Base-by-base conservation (phyloP, 1,140 invertebrate species). In the Ganaspis sp. region DNA sequence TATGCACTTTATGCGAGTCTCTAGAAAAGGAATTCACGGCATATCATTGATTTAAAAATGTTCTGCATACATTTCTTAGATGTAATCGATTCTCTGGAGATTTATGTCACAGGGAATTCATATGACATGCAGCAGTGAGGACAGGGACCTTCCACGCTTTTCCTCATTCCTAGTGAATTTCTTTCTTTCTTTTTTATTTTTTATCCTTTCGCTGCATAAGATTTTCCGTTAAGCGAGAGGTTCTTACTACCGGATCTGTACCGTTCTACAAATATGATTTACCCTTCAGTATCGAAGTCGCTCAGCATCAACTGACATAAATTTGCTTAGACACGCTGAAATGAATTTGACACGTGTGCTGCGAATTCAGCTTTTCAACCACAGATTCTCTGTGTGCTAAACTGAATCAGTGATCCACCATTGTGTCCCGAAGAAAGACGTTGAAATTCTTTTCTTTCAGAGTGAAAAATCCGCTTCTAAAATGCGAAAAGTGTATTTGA, bases 181-280 rank as follows among this genome's bases (percentile, higher is more conserved):
- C 12, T 12, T 15, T 15, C 8, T n/a, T 26, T 29, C 23, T 29
- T 26, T 5, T 23, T 58, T 23, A 4, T 3, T 29, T 58, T 19
- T 12, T 58, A 12, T 26, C 15, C 11, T 9, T 23, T 29, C 5
- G 58, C 23, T 64, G 23, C 26, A 64, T 34, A 64, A 34, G 21
- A 34, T 64, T 26, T 64, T 34, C 23, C 12, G 11, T 34, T 64
- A 58, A 58, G 19, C 8, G 53, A 58, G 53, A 49, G 58, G 15
- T 64, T 70, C 76, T 70, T 74, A 78, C 53, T 42, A 29, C 69
- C 70, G 77, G 76, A 83, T 80, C 78, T 74, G 70, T 73, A 70
- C 75, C 71, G 76, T 79, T 78, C 76, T 77, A 72, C 69, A 80
- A 83, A 83, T 83, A 79, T 78, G 81, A 81, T 81, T 83, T 83